Evolutionary conservation across 2,113 vertebrate genomes (phyloP).

Genomic region (Notarius quadriscutis): DNA sequence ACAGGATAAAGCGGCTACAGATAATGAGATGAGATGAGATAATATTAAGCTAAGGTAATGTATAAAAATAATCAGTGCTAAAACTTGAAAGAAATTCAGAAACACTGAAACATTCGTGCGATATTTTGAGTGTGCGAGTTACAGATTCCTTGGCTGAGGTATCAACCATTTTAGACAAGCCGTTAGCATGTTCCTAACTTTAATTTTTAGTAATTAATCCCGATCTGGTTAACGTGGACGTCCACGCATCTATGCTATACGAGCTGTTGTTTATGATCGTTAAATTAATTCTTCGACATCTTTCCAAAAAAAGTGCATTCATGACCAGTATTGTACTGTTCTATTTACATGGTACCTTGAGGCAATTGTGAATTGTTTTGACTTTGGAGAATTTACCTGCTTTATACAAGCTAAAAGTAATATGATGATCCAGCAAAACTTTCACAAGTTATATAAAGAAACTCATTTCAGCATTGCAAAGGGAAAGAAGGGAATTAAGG

Average conservation of each 20-base stretch:
- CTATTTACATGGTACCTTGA: neutral
- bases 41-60: neutral
- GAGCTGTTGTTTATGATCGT: no score
- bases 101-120: neutral
- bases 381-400: no score
- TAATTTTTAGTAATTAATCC: neutral
- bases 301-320: neutral
- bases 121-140: neutral
- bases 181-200: neutral
- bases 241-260: neutral
- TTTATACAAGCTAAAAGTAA: neutral
- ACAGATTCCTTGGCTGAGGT: neutral
- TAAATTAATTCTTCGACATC: neutral
- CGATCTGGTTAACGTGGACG: neutral
- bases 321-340: neutral
- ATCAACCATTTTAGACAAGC: neutral
- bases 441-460: neutral
- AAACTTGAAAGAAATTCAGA: neutral
- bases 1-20: no score
- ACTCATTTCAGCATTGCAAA: neutral
- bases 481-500: constrained; percentile 5
- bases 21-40: neutral
- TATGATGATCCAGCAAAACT: constrained; percentile 4
- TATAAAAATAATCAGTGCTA: neutral
- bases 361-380: neutral